Evolutionary conservation across 2,888 invertebrate genomes (phyloP).

Genomic region (Drosophila cognata): DNA sequence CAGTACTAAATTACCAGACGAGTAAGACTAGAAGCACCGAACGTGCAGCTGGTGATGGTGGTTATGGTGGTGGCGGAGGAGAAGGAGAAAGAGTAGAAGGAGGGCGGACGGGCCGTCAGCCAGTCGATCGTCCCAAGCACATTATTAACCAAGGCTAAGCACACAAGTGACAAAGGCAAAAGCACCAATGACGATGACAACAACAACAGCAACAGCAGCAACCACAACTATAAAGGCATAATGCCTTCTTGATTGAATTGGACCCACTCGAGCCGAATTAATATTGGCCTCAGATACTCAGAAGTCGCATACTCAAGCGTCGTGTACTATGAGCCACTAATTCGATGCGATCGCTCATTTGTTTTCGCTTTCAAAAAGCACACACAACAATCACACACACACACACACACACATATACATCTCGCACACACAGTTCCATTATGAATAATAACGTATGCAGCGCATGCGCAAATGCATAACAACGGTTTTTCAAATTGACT

Average conservation of each 20-base stretch:
- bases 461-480: conserved; percentile 81
- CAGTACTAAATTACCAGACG: conserved; percentile 44
- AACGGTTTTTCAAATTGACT: conserved; percentile 77
- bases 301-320: conserved; percentile 71
- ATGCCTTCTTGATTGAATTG: conserved; percentile 80
- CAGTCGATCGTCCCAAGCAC: conserved; percentile 41
- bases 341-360: conserved; percentile 64
- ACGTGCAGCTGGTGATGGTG: conserved; percentile 9
- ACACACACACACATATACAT: conserved; percentile 6
- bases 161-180: conserved; percentile 61
- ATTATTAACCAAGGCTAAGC: conserved; percentile 69
- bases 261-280: conserved; percentile 69
- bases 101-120: conserved; percentile 10
- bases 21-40: conserved; percentile 71
- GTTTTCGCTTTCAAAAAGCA: conserved; percentile 73
- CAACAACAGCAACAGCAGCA: conserved; percentile 23
- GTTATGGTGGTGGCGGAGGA: neutral
- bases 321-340: conserved; percentile 54
- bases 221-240: conserved; percentile 50
- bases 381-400: conserved; percentile 27
- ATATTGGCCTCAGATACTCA: conserved; percentile 77
- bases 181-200: conserved; percentile 37
- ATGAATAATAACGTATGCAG: conserved; percentile 72
- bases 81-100: conserved; percentile 5
- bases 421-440: conserved; percentile 10